These are phyloP conservation scores for Rutilus rutilus DNA, from an alignment of 2,113 vertebrate genomes.

Conservation along the genomic window DNA sequence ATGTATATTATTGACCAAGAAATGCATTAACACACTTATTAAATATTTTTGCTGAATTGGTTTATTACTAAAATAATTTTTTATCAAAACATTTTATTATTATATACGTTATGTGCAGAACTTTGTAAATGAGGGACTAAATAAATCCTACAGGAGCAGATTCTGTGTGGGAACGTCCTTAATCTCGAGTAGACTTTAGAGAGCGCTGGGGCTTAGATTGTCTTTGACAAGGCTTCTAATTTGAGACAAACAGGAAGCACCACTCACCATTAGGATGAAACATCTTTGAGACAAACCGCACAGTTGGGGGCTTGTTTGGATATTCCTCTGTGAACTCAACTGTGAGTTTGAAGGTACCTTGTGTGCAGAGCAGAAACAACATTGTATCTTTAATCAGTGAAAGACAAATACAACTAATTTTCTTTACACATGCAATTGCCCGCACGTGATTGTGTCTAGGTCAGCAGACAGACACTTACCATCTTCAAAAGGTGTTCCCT, in stretches of 20 bases:
- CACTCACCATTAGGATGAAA: constrained; percentile 97
- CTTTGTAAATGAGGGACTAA: not conserved
- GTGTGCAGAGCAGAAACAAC: constrained; percentile 31
- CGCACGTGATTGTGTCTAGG: not conserved
- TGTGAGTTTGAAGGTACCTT: constrained; percentile 98
- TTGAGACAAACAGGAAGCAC: not conserved
- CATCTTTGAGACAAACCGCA: constrained; percentile 99
- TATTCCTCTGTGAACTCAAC: constrained; percentile 99
- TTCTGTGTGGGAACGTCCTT: not conserved
- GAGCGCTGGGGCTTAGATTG: not conserved
- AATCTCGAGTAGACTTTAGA: not conserved
- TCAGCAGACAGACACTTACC: constrained; percentile 61
- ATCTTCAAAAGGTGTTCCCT: constrained; percentile 97
- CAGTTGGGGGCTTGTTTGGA: constrained; percentile 97
- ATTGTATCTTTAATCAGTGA: not conserved
- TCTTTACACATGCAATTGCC: not conserved
- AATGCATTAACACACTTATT: not conserved
- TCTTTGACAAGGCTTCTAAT: not conserved
- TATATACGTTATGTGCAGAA: not conserved
- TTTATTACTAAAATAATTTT: no score
- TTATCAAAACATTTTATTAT: not conserved
- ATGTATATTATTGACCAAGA: not conserved
- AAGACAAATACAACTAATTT: not conserved
- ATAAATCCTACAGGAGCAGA: not conserved
- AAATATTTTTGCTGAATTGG: not conserved